Base-by-base conservation (phyloP, 2,888 invertebrate species). In the Caenorhabditis plicata region DNA sequence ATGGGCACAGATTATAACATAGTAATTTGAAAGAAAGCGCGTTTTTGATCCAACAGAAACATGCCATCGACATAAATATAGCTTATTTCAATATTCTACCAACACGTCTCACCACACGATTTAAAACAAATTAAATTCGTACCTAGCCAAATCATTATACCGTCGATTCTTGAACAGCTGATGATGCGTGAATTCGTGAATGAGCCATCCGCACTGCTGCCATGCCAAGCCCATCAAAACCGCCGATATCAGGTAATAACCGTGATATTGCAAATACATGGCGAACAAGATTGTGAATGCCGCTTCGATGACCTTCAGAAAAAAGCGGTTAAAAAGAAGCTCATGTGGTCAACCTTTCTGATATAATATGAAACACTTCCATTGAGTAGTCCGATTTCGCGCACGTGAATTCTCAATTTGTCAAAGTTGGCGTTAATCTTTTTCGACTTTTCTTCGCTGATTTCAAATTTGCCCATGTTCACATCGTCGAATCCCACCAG, bases 221-320 rank as follows among this genome's bases (percentile, higher is more conserved):
- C 79, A 79, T 4, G 77, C 73, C 35, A 79, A 54, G 8, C 79
- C 79, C 77, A 77, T 73, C 27, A 74, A 43, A 38, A 79, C 48
- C 3, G 79, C 79, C 4, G 79, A 68, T 3, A 63, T 44, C 3
- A 79, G 35, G 54, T 76, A 79, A 23, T 54, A 70, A 9, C 54
- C 64, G 47, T 70, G 55, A 33, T 53, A 67, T 36, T 78, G 77
- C 11, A 78, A 66, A 44, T 61, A 71, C 19, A 77, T 47, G 2
- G 79, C 75, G 1, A 70, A 36, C 0, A 40, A 43, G 42, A 79
- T 78, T 25, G 72, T 66, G 7, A 41, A 49, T 29, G 75, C 51
- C 29, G 68, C 52, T 48, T 78, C 74, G 32, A 66, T 19, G 19
- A 76, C 65, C 64, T 67, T 19, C 2, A 52, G 25, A 23, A 17